Conservation (phyloP, 1,140 invertebrate species). For the Protaetia brevitarsis region DNA sequence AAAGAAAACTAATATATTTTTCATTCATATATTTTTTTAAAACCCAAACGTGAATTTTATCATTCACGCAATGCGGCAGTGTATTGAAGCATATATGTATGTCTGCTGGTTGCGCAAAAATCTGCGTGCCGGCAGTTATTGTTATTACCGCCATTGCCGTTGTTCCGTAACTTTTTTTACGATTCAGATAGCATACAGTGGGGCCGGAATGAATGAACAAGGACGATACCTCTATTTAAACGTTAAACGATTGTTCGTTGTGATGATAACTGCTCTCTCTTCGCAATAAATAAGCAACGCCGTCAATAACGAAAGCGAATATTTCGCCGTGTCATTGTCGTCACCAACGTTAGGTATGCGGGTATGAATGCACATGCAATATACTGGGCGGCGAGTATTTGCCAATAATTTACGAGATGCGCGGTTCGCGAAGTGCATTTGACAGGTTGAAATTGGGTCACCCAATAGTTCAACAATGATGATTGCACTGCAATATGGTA, state of each 20-base stretch:
- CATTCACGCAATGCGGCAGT: no score
- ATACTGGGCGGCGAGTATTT: not conserved
- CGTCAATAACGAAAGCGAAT: conserved; percentile 11
- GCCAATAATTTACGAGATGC: not conserved
- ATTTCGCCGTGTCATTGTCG: not conserved
- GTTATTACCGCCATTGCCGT: no score
- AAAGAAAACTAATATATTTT: no score
- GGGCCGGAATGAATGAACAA: no score
- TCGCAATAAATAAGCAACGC: conserved; percentile 1
- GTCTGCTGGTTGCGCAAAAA: no score
- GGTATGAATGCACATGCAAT: no score
- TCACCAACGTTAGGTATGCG: not conserved
- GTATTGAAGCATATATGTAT: no score
- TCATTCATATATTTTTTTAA: no score
- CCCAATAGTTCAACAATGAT: not conserved
- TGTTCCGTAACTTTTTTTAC: no score
- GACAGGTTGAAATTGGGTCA: not conserved
- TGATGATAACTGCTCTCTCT: not conserved
- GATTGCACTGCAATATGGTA: not conserved
- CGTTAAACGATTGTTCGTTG: conserved; percentile 7
- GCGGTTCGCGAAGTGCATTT: not conserved
- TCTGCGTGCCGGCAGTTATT: no score
- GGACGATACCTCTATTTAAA: not conserved
- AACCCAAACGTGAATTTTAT: no score
- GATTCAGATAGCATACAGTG: no score